Base-by-base conservation (phyloP, 2,113 vertebrate species). In the Lophura nycthemera region DNA sequence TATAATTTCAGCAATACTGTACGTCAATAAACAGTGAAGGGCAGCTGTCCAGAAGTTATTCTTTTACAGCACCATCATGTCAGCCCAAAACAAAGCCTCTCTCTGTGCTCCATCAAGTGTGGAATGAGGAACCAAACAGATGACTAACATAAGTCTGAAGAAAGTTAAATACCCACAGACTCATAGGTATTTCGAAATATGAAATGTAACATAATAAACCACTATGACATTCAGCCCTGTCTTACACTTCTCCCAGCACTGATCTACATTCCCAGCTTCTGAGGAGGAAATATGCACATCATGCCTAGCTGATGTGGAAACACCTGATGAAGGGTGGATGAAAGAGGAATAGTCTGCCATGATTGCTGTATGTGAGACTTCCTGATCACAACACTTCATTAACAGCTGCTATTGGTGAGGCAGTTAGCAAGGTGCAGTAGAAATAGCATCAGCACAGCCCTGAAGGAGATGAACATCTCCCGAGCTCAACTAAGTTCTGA, bases 111-210 rank as follows among this genome's bases (percentile, higher is more conserved):
- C 18, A 42, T 30, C 22, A 77, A 42, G 17, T 54, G 18, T 47
- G 57, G 70, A 93, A 86, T 52, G 43, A 14, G 22, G 88, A 92
- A 70, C 29, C 42, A 80, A 86, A 52, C 6, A 83, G 47, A 64
- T 45, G 56, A 81, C 5, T 73, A 65, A 60, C 43, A 8, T 8
- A 81, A 91, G 12, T 66, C 54, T 74, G 45, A 67, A 71, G 50
- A 86, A 91, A 80, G 42, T 42, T 48, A n/a, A 91, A 88, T 65
- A 27, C 24, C 42, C 13, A 13, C 32, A 13, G 5, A 64, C 27
- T 81, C 45, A 71, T 1, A 48, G 19, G 54, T 52, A 5, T 66
- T 94, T 91, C 70, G 27, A 94, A 87, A 88, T 8, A 10, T 8
- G 17, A 74, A 71, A 48, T 59, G 24, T 11, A 88, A 5, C 25